Conservation (phyloP, 2,797 vertebrate species). For the Emydoidea blandingii region DNA sequence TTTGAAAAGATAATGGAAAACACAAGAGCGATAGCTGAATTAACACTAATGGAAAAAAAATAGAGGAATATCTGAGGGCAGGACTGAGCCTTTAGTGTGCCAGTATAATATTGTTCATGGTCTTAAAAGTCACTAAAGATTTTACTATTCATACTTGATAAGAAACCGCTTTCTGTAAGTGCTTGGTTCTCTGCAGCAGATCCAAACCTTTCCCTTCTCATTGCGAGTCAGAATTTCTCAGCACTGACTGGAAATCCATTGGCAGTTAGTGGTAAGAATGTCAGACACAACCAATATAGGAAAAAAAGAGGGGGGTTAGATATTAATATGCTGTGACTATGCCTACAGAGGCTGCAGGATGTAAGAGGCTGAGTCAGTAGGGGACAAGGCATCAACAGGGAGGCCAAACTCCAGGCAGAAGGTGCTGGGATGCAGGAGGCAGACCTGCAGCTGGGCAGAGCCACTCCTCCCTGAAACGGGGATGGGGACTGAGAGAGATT, state of each 20-base stretch:
- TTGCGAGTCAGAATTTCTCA: background rate
- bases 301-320: background rate
- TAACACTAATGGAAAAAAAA: background rate
- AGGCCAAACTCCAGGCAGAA: background rate
- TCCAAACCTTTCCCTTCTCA: background rate
- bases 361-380: background rate
- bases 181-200: background rate
- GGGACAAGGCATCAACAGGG: background rate
- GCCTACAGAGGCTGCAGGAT: background rate
- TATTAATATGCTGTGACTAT: background rate
- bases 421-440: background rate
- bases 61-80: background rate
- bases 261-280: background rate
- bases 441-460: background rate
- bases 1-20: background rate
- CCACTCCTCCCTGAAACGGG: background rate
- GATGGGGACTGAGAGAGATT: background rate
- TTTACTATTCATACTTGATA: background rate
- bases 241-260: background rate
- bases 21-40: background rate
- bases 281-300: accelerated
- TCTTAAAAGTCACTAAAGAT: background rate
- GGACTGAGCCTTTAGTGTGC: background rate
- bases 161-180: background rate
- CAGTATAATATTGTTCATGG: background rate